Percentiles rank a stretch among this genome's conserved stretches.
Conservation (phyloP, 2,888 invertebrate genomes). For the Nemotelus pantherinus region DNA sequence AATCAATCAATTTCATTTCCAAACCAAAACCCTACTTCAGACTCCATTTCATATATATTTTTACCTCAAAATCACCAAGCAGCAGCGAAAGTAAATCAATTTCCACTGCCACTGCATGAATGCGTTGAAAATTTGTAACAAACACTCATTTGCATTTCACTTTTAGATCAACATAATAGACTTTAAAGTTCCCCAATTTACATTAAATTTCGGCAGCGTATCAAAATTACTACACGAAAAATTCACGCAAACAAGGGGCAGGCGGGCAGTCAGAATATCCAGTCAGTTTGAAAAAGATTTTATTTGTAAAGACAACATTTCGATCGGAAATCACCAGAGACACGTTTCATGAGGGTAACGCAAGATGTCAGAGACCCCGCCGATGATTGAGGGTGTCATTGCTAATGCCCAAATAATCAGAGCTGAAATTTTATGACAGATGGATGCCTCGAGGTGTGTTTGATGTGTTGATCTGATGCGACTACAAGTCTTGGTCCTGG, state of each 20-base stretch:
- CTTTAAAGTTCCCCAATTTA: background rate
- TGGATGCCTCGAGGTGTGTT: constrained; percentile 44
- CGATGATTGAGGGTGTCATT: constrained; percentile 39
- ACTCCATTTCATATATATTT: no score
- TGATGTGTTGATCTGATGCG: background rate
- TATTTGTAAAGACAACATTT: background rate
- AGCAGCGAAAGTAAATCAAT: no score
- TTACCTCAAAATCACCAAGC: no score
- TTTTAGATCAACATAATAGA: background rate
- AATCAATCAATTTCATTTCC: no score
- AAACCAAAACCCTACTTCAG: no score
- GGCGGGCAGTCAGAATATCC: no score
- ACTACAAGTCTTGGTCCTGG: background rate
- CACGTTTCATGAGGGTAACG: background rate
- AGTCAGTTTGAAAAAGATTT: background rate
- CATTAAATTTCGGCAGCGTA: background rate
- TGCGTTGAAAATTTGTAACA: background rate
- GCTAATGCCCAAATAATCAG: constrained; percentile 46
- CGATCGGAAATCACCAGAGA: background rate
- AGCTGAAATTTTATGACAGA: constrained; percentile 46
- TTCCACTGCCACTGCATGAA: no score
- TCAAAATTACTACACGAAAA: background rate
- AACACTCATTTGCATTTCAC: constrained; percentile 23
- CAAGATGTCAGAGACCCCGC: background rate
- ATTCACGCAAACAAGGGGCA: background rate